Conservation (phyloP, 2,797 vertebrate species). For the Sebastes hubbsi region DNA sequence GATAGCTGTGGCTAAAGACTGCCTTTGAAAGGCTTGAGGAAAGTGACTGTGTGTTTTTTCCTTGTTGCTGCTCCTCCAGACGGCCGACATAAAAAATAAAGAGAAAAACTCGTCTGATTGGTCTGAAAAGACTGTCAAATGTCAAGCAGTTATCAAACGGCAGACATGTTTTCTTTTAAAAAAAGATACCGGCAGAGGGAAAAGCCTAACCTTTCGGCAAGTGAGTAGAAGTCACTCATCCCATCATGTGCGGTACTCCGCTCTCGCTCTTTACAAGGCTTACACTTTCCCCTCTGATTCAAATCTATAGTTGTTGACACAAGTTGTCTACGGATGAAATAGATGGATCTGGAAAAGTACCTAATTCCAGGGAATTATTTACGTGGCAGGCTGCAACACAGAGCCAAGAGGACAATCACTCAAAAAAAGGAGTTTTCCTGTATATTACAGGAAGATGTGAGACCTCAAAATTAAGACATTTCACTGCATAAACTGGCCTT, state of each 20-base stretch:
- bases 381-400: not conserved
- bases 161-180: slow-evolving; percentile 78
- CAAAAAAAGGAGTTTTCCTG: not conserved
- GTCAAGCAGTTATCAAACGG: slow-evolving; percentile 83
- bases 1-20: slow-evolving; percentile 74
- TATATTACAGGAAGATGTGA: not conserved
- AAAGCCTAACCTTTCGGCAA: slow-evolving; percentile 76
- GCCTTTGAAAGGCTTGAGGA: slow-evolving; percentile 80
- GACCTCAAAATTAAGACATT: slow-evolving; percentile 12
- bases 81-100: slow-evolving; percentile 49
- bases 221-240: slow-evolving; percentile 74
- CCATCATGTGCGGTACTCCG: slow-evolving; percentile 64
- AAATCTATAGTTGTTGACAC: slow-evolving; percentile 63
- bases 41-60: slow-evolving; percentile 71
- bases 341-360: slow-evolving; percentile 39
- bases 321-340: slow-evolving; percentile 34
- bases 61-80: slow-evolving; percentile 67
- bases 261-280: slow-evolving; percentile 53
- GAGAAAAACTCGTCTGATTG: slow-evolving; percentile 71
- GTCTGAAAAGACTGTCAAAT: slow-evolving; percentile 86
- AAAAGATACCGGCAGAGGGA: slow-evolving; percentile 67
- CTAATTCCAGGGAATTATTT: slow-evolving; percentile 45
- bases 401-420: not conserved
- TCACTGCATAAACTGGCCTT: slow-evolving; percentile 3
- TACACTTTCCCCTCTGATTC: slow-evolving; percentile 62